Conservation (phyloP, 2,113 vertebrate genomes). For the Lichenostomus cassidix region DNA sequence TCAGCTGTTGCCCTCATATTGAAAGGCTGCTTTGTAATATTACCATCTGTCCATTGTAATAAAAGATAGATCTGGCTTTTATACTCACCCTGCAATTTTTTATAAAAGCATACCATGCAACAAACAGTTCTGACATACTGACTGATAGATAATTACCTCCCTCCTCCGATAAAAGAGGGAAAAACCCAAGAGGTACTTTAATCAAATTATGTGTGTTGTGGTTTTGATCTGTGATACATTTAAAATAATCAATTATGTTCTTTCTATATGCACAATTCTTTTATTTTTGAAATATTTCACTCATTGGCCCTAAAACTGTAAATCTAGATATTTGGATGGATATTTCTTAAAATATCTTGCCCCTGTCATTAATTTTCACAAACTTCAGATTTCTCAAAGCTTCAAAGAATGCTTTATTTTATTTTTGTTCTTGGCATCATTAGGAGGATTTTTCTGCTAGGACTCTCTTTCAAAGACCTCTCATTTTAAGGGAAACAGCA, state of each 20-base stretch:
- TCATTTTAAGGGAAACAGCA: background rate
- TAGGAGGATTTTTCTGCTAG: background rate
- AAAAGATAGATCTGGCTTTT: background rate
- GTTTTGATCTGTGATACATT: background rate
- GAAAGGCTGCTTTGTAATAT: background rate
- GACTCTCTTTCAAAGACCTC: background rate
- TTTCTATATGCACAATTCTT: background rate
- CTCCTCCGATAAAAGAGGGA: background rate
- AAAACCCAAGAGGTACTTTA: fast-evolving
- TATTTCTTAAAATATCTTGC: background rate
- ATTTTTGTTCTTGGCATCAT: background rate
- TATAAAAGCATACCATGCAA: background rate
- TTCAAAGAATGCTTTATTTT: background rate
- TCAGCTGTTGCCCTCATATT: background rate
- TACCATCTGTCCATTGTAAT: background rate
- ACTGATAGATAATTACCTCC: background rate
- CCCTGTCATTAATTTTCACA: background rate
- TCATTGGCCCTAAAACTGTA: background rate
- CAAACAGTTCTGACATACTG: background rate
- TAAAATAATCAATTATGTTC: background rate
- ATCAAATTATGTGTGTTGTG: background rate
- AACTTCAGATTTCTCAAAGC: background rate
- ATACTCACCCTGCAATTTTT: background rate
- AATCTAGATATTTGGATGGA: background rate
- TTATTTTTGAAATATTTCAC: background rate